Evolutionary conservation across 2,113 vertebrate genomes (phyloP), one percentile per base, ranked within the genome.

Genomic region (Tinamus guttatus): DNA sequence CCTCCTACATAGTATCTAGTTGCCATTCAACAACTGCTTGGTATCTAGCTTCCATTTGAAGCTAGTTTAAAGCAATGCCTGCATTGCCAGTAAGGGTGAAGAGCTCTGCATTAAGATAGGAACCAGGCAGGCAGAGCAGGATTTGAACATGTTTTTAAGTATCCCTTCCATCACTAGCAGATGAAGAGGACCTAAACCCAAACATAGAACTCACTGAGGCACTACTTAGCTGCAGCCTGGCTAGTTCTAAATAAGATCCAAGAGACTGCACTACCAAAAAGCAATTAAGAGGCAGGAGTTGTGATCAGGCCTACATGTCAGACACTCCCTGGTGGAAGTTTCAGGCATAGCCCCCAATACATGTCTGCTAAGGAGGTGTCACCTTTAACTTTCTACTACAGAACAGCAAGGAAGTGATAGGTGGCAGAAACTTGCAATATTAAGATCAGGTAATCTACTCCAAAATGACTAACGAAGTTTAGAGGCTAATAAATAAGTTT

Each of bases 221-320:
- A 16, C 9, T 13, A 30, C 15, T 11, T 8, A 11, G 28, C 47
- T 85, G 22, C 15, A 93, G 40, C 20, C 11, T 10, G 11, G 22
- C 43, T 28, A 34, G 3, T 40, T 68, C 59, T 58, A 69, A 88
- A 19, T 32, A 51, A 70, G 30, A 84, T 7, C 40, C 2, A 6
- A 43, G 12, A 43, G 41, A 43, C 85, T 78, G 58, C 68, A 85
- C 32, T 40, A 86, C 68, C 45, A 58, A 77, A 90, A 28, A 85
- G 8, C 56, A 71, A 75, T 38, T 15, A 88, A 81, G 54, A 51
- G 11, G 64, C 56, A 78, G 71, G 0, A 78, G 36, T 64, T 75
- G 17, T 17, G 5, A 64, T 41, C 5, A 74, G 19, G 51, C 86
- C 25, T 38, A 32, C 22, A 11, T 1, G 6, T 76, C 49, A 68